These are phyloP conservation scores for Lampris megalopsis DNA, from an alignment of 2,113 vertebrate genomes.

Conservation along the genomic window DNA sequence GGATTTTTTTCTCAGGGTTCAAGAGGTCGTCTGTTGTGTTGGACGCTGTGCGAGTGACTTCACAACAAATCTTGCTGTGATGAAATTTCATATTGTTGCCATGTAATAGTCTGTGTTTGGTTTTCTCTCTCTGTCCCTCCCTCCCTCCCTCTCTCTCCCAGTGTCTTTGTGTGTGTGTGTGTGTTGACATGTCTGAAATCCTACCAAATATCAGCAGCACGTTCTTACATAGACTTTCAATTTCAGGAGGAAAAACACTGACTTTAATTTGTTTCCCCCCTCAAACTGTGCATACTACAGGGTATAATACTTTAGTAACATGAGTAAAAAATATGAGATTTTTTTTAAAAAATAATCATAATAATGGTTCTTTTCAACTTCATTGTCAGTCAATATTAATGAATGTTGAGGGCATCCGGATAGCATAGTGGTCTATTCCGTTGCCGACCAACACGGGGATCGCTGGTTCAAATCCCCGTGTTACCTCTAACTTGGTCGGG, in stretches of 20 bases:
- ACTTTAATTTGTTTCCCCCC: background rate
- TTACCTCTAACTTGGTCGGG: too few relatives aligned
- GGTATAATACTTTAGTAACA: too few relatives aligned
- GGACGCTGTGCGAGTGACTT: slow-evolving; percentile 72
- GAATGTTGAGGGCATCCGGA: too few relatives aligned
- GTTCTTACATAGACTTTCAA: slow-evolving; percentile 46
- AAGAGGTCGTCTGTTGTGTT: slow-evolving; percentile 78
- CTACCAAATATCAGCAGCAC: slow-evolving; percentile 37
- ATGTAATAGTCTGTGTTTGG: slow-evolving; percentile 22
- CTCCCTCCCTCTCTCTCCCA: too few relatives aligned
- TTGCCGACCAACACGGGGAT: too few relatives aligned
- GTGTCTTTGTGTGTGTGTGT: slow-evolving; percentile 11
- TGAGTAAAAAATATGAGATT: background rate
- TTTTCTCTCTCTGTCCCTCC: too few relatives aligned
- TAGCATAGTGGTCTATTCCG: too few relatives aligned
- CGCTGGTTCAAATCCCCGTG: too few relatives aligned
- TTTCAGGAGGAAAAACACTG: slow-evolving; percentile 28
- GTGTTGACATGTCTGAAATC: slow-evolving; percentile 50
- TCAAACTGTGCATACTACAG: background rate
- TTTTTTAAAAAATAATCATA: background rate
- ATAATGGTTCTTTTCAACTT: too few relatives aligned
- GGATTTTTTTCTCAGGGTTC: slow-evolving; percentile 74
- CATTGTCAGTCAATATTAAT: too few relatives aligned
- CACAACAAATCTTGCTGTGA: slow-evolving; percentile 75
- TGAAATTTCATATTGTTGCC: slow-evolving; percentile 75